Base-by-base conservation (phyloP, 2,888 invertebrate species). In the Fragum fragum region DNA sequence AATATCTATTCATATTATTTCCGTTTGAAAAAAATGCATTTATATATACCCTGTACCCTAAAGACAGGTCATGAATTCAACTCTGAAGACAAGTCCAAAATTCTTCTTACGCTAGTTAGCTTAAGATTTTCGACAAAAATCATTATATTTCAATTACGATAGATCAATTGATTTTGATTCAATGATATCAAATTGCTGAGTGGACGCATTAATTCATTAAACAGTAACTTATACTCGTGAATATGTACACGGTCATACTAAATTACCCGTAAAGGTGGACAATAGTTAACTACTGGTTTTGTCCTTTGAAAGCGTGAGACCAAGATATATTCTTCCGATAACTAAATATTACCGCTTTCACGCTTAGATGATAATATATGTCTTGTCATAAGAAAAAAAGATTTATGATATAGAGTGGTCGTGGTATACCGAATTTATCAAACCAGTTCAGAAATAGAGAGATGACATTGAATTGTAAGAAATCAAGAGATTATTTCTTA, bases 281-380 rank as follows among this genome's bases (percentile, higher is more conserved):
- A 32, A 61, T 32, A 61, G 32, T 18, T 32, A 32, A 63, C 32
- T 36, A 57, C 63, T 32, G 36, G 21, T n/a, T 32, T 3, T 36
- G 36, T 21, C 36, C 32, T 63, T 32, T 32, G n/a, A 36, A 32
- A 66, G 42, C 36, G 42, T 42, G 32, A 55, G 71, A 53, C 53
- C 71, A 71, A 71, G 71, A 71, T 71, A 71, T 71, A 71, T 36
- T 21, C 21, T 32, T 5, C 9, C 26, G 71, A 71, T 71, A 71
- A 71, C 55, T 9, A 71, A 21, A 29, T 70, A 26, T 70, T 53
- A 47, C 53, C 53, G 53, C 53, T 53, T 70, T 70, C 29, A 70
- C 70, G 70, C 52, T 47, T 70, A 53, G 29, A 18, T 70, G 32
- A 53, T 68, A 68, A 42, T 68, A 61, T 61, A 36, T 36, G 32